Evolutionary conservation across 2,888 invertebrate genomes (phyloP).

Genomic region (Hanleya hanleyi): DNA sequence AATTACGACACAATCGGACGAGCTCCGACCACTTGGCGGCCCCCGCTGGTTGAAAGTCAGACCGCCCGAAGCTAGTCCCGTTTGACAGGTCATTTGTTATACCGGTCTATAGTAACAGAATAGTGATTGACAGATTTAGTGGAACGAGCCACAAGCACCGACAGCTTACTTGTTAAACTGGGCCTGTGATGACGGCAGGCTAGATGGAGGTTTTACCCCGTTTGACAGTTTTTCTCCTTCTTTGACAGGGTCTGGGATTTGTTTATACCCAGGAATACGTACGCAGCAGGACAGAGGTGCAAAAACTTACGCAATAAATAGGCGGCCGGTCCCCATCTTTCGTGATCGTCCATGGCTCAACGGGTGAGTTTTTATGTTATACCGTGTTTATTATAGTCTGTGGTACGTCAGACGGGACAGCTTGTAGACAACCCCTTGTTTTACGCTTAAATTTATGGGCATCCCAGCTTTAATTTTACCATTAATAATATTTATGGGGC

Average conservation of each 20-base stretch:
- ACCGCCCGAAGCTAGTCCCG: conserved; percentile 42
- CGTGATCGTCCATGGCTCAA: conserved; percentile 57
- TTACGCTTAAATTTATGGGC: not conserved
- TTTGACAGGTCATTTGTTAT: conserved; percentile 67
- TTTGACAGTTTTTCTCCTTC: conserved; percentile 67
- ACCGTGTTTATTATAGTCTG: too few species aligned
- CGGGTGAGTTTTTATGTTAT: conserved; percentile 48
- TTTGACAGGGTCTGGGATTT: conserved; percentile 65
- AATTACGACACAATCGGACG: not conserved
- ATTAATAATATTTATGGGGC: not conserved
- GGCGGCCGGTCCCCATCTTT: conserved; percentile 20
- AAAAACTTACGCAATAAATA: conserved; percentile 44
- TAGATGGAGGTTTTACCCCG: conserved; percentile 57
- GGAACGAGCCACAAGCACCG: conserved; percentile 61
- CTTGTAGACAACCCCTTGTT: not conserved
- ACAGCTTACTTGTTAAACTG: conserved; percentile 65
- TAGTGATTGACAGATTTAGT: conserved; percentile 66
- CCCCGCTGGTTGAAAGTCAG: conserved; percentile 15
- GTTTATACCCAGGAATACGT: conserved; percentile 58
- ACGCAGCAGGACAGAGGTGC: conserved; percentile 27
- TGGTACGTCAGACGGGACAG: too few species aligned
- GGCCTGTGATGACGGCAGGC: conserved; percentile 61
- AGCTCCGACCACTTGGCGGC: conserved; percentile 11
- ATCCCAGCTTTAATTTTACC: not conserved
- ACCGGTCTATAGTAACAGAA: conserved; percentile 46